Conservation (phyloP, 2,888 invertebrate genomes). For the Oxycera nigricornis region DNA sequence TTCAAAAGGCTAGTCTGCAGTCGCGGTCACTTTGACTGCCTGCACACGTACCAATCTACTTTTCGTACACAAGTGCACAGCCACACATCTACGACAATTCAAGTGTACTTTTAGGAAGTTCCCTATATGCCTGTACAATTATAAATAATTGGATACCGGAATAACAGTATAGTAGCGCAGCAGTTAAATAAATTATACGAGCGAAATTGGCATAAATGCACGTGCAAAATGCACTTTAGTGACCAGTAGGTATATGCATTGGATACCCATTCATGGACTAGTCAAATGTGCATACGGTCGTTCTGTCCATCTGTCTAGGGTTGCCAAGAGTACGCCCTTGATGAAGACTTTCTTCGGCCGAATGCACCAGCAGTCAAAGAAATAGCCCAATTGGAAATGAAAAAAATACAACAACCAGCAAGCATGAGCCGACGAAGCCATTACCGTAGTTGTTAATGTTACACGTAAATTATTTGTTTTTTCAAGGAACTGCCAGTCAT, state of each 20-base stretch:
- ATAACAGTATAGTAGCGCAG: conserved; percentile 35
- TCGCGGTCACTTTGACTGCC: neutral
- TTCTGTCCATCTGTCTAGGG: neutral
- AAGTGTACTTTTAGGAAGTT: conserved; percentile 10
- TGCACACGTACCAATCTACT: neutral
- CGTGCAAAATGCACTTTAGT: conserved; percentile 43
- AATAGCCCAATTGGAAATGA: no score
- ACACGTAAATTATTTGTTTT: neutral
- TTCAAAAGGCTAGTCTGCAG: neutral
- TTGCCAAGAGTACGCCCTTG: neutral
- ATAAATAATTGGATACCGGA: conserved; percentile 38
- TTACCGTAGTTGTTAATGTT: neutral
- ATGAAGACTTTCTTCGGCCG: no score
- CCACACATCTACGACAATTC: neutral
- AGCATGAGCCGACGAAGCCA: neutral
- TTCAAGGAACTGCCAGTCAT: no score
- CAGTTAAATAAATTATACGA: conserved; percentile 45
- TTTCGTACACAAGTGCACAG: neutral
- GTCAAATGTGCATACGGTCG: neutral
- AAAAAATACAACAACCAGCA: neutral
- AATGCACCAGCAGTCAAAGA: no score
- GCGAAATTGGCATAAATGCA: conserved; percentile 45
- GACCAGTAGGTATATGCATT: conserved; percentile 21
- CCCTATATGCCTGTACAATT: conserved; percentile 32
- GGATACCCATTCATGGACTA: conserved; percentile 24